Conservation (phyloP, 2,888 invertebrate species). For the Argyresthia goedartella region DNA sequence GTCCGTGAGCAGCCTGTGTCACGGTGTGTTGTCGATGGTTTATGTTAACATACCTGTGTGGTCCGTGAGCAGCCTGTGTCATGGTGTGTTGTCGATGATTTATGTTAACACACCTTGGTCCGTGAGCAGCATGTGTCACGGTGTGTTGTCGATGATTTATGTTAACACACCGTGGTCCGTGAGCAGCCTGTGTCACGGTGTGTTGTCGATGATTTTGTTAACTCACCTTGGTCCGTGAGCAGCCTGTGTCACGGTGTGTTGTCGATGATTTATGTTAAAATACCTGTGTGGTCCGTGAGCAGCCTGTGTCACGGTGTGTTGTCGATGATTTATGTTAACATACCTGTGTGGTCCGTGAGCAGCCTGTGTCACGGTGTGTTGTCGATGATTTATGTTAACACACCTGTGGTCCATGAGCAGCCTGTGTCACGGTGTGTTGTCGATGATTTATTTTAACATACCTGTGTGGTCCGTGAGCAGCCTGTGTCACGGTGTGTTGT, state of each 20-base stretch:
- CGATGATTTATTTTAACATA: constrained; percentile 80
- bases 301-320: constrained; percentile 85
- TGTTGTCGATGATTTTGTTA: constrained; percentile 80
- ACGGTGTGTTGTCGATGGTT: constrained; percentile 82
- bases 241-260: constrained; percentile 85
- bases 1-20: constrained; percentile 87
- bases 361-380: constrained; percentile 85
- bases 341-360: too few species aligned
- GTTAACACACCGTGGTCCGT: too few species aligned
- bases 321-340: constrained; percentile 83
- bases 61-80: constrained; percentile 87
- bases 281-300: too few species aligned
- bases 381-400: constrained; percentile 83
- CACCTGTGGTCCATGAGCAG: too few species aligned
- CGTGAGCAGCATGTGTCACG: constrained; percentile 85
- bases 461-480: too few species aligned
- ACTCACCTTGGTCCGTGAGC: too few species aligned
- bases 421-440: constrained; percentile 86
- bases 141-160: constrained; percentile 82
- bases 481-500: constrained; percentile 86
- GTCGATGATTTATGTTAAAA: constrained; percentile 83
- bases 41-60: too few species aligned
- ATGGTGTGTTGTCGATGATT: constrained; percentile 82
- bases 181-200: constrained; percentile 86
- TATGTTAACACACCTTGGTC: too few species aligned